These are phyloP conservation scores for Clarias magur DNA, from an alignment of 2,113 vertebrate species.

Conservation along the genomic window DNA sequence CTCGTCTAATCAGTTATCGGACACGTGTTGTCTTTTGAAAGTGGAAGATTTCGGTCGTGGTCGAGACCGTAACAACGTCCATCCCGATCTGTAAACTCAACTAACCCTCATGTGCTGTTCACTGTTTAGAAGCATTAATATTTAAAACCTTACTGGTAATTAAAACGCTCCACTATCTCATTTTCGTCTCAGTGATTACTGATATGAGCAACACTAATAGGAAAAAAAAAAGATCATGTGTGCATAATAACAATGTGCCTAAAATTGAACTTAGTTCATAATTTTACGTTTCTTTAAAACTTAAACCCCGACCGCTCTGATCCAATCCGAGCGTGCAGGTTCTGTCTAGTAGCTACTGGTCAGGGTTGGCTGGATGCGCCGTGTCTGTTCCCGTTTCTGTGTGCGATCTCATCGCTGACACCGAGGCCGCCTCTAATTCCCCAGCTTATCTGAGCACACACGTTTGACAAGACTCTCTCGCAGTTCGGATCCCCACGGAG, in stretches of 20 bases:
- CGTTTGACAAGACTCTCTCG: conserved; percentile 64
- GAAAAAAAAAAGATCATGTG: background rate
- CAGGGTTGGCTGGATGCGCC: background rate
- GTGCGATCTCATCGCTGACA: conserved; percentile 48
- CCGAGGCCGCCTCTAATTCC: conserved; percentile 67
- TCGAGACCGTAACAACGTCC: background rate
- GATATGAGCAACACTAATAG: background rate
- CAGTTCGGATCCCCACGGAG: conserved; percentile 60
- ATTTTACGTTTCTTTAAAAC: background rate
- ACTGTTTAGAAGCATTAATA: background rate
- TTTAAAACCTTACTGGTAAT: background rate
- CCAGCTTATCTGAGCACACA: conserved; percentile 70
- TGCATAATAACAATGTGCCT: background rate
- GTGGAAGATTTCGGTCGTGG: conserved; percentile 2
- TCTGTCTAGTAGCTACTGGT: conserved; percentile 28
- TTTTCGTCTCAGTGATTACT: background rate
- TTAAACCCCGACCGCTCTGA: background rate
- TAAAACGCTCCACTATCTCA: background rate
- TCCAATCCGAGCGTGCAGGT: background rate
- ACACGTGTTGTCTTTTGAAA: conserved; percentile 14
- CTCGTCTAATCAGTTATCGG: conserved; percentile 37
- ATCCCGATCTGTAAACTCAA: background rate
- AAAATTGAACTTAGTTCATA: background rate
- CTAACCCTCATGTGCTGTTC: background rate
- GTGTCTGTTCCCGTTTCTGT: conserved; percentile 32